Conservation (phyloP, 2,888 invertebrate genomes). For the Eurois occulta region DNA sequence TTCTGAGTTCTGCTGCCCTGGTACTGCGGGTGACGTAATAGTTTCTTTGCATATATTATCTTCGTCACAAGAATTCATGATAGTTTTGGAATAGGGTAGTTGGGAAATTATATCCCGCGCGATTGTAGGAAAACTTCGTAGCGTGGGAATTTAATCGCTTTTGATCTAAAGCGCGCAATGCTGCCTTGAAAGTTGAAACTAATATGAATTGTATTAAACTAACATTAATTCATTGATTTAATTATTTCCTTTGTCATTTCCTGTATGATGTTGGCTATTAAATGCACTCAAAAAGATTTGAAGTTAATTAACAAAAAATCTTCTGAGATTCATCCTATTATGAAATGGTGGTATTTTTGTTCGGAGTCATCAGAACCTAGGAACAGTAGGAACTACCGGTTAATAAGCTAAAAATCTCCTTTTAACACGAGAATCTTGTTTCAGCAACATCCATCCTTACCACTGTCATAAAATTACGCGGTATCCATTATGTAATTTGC, state of each 20-base stretch:
- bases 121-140: background rate
- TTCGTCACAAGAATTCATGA: conserved; percentile 9
- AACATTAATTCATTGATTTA: background rate
- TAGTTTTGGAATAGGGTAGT: conserved; percentile 28
- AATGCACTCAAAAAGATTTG: background rate
- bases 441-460: background rate
- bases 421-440: background rate
- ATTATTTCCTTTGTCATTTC: background rate
- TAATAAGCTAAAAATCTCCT: background rate
- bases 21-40: conserved; percentile 58
- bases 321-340: background rate
- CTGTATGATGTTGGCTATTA: background rate
- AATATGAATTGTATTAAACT: background rate
- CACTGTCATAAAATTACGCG: conserved; percentile 23
- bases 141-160: background rate
- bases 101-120: background rate
- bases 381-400: background rate
- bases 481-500: conserved; percentile 48
- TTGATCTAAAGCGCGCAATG: background rate
- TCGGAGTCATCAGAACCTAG: background rate
- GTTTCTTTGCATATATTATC: conserved; percentile 62
- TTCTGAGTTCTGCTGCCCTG: conserved; percentile 48
- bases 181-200: background rate
- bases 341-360: background rate
- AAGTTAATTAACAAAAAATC: background rate